A percentile compares a stretch with the other conserved stretches of the same genome.
Evolutionary conservation across 2,888 invertebrate genomes (phyloP).

Genomic region (Gisinianus flammeolus): DNA sequence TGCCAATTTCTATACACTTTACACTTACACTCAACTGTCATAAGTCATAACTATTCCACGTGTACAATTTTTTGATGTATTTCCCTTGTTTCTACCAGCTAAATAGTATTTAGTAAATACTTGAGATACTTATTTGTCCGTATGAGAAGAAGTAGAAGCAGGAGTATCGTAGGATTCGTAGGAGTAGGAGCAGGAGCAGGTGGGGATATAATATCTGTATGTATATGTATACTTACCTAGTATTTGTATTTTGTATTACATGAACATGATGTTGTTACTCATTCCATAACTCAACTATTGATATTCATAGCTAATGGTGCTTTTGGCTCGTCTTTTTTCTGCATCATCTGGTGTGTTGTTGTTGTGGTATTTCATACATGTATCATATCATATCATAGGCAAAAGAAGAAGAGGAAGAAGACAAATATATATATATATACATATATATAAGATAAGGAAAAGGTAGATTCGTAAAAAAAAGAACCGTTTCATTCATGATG

Average conservation of each 20-base stretch:
- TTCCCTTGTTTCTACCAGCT: not conserved
- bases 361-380: too few species aligned
- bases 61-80: too few species aligned
- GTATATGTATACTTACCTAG: too few species aligned
- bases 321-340: not conserved
- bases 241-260: too few species aligned
- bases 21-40: not conserved
- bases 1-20: not conserved
- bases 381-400: too few species aligned
- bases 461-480: constrained; percentile 44
- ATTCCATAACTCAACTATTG: not conserved
- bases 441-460: constrained; percentile 18
- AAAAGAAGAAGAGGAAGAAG: not conserved
- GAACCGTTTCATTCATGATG: constrained; percentile 53
- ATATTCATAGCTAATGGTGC: not conserved
- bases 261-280: too few species aligned
- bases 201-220: not conserved
- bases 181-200: not conserved
- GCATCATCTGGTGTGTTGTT: not conserved
- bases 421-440: not conserved
- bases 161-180: not conserved
- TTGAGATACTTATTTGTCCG: not conserved
- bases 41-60: too few species aligned
- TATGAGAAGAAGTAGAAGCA: not conserved
- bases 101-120: not conserved